Conservation (phyloP, 2,113 vertebrate species). For the Ictidomys tridecemlineatus region DNA sequence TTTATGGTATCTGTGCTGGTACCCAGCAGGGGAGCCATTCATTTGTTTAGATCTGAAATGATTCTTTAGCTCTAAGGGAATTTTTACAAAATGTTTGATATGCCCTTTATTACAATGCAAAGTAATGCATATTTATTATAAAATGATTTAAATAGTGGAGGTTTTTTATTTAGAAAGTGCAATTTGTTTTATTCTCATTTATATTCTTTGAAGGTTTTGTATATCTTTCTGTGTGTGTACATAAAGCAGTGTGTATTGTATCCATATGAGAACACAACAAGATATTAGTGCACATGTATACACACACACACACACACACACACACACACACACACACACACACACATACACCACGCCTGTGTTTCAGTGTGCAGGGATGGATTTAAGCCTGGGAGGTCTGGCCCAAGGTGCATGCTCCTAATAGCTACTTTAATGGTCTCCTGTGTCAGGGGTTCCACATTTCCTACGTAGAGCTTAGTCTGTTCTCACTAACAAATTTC, state of each 20-base stretch:
- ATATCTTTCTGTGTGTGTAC: background rate
- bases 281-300: no score
- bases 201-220: background rate
- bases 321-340: background rate
- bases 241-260: background rate
- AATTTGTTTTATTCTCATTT: background rate
- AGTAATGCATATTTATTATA: background rate
- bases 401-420: no score
- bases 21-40: background rate
- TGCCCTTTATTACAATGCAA: background rate
- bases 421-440: background rate
- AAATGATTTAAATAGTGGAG: background rate
- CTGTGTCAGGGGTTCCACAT: background rate
- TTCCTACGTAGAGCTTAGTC: background rate
- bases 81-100: background rate
- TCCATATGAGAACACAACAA: background rate
- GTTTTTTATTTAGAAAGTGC: background rate
- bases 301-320: no score
- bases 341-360: rapidly evolving
- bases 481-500: background rate
- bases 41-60: background rate
- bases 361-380: background rate
- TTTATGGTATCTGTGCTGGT: background rate
- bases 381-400: background rate
- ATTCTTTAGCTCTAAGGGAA: background rate